Conservation (phyloP, 2,797 vertebrate genomes). For the Oryzias sinensis region DNA sequence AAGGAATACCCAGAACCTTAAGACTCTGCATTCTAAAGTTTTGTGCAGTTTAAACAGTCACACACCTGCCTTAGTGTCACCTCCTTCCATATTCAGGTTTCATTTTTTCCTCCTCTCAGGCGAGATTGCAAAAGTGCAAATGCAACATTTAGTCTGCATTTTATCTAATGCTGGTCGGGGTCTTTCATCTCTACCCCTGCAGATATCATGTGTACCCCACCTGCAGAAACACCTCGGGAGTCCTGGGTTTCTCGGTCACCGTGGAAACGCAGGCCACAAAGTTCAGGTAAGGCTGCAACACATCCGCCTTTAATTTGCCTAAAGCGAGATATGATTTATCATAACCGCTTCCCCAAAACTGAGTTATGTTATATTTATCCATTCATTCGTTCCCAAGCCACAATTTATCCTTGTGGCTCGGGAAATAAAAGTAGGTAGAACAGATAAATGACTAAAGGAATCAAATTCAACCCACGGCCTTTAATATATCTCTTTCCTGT, state of each 20-base stretch:
- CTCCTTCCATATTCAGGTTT: constrained; percentile 16
- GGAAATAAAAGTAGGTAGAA: constrained; percentile 39
- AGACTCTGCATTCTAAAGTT: background rate
- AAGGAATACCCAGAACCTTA: background rate
- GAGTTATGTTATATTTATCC: constrained; percentile 47
- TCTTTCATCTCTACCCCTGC: constrained; percentile 21
- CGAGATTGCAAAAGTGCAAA: background rate
- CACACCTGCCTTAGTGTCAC: background rate
- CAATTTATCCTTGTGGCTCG: constrained; percentile 46
- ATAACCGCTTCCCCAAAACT: constrained; percentile 37
- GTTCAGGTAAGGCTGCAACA: constrained; percentile 85
- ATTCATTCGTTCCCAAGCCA: constrained; percentile 41
- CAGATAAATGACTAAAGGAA: constrained; percentile 62
- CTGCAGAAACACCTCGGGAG: constrained; percentile 93
- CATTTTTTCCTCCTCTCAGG: background rate
- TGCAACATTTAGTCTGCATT: background rate
- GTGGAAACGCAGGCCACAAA: constrained; percentile 96
- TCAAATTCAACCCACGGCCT: constrained; percentile 43
- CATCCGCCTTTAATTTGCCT: constrained; percentile 50
- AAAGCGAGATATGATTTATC: constrained; percentile 50
- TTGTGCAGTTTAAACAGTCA: background rate
- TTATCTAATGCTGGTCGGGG: constrained; percentile 5
- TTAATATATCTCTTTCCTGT: constrained; percentile 45
- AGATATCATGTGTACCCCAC: constrained; percentile 94
- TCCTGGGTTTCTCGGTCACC: constrained; percentile 93